Evolutionary conservation across 2,113 vertebrate species (phyloP), one percentile per base, ranked within the genome.

Genomic region (Halcyon malimbica): DNA sequence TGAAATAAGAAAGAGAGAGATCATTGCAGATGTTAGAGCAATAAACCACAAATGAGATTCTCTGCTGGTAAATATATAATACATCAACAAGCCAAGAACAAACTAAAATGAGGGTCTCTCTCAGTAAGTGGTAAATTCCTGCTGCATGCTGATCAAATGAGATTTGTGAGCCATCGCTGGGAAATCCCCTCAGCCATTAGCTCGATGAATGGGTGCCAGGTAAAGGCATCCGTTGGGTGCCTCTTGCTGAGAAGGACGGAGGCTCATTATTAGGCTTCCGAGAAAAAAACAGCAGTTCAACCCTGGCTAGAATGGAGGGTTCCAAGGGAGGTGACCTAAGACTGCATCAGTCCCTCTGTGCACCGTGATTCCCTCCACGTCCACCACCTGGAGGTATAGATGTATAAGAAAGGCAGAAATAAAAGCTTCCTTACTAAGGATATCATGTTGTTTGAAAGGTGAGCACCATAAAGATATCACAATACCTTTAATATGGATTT

Each of bases 401-500:
- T 1, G 10, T 44, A 4, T 15, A 13, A 76, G 41, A 51, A 86
- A 44, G 5, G 14, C 19, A 17, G 28, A 16, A 87, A 39, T 5
- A 82, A 64, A 69, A 73, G 24, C 26, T 24, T 62, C 54, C 53
- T 51, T 33, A 11, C 23, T 28, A 16, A 70, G 80, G 64, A 35
- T 87, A 57, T 19, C 64, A 48, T 35, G 76, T 56, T 31, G 62
- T 57, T 81, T 65, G 74, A 83, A 92, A 86, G 35, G 42, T 87
- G 53, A 87, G 28, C 13, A 16, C 39, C 74, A 77, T 53, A 75
- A 89, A 90, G 90, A 78, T 81, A 92, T 75, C 83, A 92, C 76
- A 78, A 81, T 68, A 84, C 79, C 56, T 96, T 93, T 87, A 92
- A 95, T 90, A 93, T 18, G 35, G 76, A n/a, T 68, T 95, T 96